phyloP scores from a whole-genome alignment of 2,113 vertebrate species.

The Gopherus evgoodei region DNA sequence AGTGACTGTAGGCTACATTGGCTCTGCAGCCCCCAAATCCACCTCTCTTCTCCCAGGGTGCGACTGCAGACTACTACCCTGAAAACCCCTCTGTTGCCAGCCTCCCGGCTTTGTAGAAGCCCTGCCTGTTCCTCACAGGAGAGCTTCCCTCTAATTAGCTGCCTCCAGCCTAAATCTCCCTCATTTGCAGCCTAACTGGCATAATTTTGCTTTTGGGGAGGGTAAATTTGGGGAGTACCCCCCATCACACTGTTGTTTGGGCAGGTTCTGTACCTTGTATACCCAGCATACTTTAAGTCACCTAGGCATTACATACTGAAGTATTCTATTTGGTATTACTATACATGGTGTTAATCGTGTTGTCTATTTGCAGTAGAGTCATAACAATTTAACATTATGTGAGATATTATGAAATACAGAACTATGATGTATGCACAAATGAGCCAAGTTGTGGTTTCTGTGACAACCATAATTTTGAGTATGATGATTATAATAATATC shows the following conservation, averaged over 20 bases:
- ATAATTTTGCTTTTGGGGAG: background rate
- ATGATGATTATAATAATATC: rapidly evolving
- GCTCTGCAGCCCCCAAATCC: background rate
- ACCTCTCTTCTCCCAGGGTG: background rate
- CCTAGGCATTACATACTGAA: background rate
- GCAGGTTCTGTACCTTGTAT: background rate
- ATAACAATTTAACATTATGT: background rate
- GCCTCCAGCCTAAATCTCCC: background rate
- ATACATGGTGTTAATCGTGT: background rate
- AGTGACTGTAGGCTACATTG: background rate
- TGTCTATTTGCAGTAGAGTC: background rate
- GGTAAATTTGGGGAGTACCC: background rate
- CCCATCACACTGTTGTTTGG: background rate
- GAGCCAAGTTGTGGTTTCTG: background rate
- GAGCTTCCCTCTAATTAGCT: background rate
- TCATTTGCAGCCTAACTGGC: background rate
- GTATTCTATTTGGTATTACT: background rate
- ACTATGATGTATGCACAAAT: background rate
- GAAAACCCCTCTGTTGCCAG: background rate
- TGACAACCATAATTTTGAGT: background rate
- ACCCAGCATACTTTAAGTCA: background rate
- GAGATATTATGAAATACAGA: background rate
- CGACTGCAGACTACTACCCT: background rate
- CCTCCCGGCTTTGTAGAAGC: background rate
- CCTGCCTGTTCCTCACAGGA: background rate